Conservation (phyloP, 2,113 vertebrate genomes). For the Leptobrachium leishanense region DNA sequence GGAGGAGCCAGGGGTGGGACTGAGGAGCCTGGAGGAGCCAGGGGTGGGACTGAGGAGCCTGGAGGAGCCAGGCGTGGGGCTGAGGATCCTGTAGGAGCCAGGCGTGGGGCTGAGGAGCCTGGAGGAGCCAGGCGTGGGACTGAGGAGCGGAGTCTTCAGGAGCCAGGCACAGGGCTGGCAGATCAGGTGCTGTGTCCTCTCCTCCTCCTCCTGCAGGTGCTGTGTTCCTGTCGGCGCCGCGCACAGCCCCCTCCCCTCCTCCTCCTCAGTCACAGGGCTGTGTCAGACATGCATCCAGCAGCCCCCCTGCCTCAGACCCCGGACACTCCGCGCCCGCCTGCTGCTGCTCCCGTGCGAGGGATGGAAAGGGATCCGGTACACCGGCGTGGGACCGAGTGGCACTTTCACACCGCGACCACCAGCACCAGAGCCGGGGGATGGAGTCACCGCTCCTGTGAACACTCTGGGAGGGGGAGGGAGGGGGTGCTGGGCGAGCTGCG, state of each 20-base stretch:
- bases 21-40: neutral
- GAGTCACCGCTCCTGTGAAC: constrained; percentile 18
- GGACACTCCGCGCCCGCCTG: neutral
- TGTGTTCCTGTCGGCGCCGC: neutral
- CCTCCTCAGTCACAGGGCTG: neutral
- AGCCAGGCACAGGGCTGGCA: neutral
- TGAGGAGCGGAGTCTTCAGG: neutral
- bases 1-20: neutral
- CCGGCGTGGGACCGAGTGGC: neutral
- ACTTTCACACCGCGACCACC: neutral
- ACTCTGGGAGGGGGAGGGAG: constrained; percentile 17
- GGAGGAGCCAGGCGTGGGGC: neutral
- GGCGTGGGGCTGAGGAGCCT: neutral
- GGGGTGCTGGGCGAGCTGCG: constrained; percentile 14
- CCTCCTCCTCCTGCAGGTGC: constrained; percentile 5
- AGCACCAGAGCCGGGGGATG: constrained; percentile 19
- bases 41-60: neutral
- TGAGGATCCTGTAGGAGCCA: neutral
- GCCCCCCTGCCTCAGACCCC: neutral
- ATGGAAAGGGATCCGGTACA: neutral
- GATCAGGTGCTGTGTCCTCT: neutral
- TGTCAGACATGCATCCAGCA: no score
- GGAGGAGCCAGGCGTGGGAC: neutral
- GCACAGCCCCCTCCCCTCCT: neutral
- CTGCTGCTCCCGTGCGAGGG: neutral